A percentile compares a stretch with the other conserved stretches of the same genome.
Evolutionary conservation across 1,140 invertebrate genomes (phyloP).

Genomic region (Micrasema longulum): DNA sequence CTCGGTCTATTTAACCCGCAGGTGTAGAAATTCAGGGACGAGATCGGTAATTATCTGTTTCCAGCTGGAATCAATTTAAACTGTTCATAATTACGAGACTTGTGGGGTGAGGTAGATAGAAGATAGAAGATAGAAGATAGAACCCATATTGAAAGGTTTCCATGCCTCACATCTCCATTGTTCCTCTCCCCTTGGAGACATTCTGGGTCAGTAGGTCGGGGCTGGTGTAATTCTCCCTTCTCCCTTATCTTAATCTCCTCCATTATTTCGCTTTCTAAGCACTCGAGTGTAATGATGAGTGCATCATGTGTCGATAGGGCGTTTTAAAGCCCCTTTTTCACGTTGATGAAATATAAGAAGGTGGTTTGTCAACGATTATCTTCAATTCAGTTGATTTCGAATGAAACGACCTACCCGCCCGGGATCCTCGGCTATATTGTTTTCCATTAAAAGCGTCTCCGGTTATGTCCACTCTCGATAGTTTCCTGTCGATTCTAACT

Average conservation of each 20-base stretch:
- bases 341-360: background rate
- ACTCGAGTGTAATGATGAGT: conserved; percentile 23
- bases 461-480: conserved; percentile 3
- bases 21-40: too few relatives aligned
- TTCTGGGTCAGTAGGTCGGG: conserved; percentile 49
- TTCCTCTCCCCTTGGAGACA: conserved; percentile 36
- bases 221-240: conserved; percentile 20
- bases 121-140: too few relatives aligned
- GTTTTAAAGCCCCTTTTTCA: conserved; percentile 11
- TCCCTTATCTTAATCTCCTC: conserved; percentile 32
- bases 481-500: too few relatives aligned
- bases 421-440: background rate
- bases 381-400: background rate
- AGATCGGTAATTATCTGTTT: too few relatives aligned
- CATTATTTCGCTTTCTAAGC: conserved; percentile 24
- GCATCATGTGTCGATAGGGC: conserved; percentile 4
- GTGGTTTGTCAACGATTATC: background rate
- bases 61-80: conserved; percentile 10
- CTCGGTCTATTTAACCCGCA: too few relatives aligned
- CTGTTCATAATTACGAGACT: conserved; percentile 16
- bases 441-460: conserved; percentile 16
- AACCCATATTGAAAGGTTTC: conserved; percentile 21
- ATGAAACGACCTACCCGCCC: background rate
- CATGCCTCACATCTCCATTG: background rate
- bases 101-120: conserved; percentile 9